Base-by-base conservation (phyloP, 53 echinoderm and acorn worm species). In the Paracentrotus lividus region DNA sequence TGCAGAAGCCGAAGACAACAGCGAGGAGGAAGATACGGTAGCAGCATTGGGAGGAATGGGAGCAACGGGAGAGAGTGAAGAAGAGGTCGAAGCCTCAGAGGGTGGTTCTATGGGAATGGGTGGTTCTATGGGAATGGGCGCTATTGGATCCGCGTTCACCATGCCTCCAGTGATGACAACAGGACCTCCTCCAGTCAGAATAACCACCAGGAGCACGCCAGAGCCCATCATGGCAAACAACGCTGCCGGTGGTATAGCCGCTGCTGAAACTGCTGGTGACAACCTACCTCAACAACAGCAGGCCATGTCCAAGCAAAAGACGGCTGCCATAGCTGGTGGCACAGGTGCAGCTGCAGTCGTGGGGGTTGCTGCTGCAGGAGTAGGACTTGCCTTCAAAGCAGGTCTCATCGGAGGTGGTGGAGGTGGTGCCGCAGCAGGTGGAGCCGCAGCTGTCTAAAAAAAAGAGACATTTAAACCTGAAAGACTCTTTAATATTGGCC, bases 381-480 rank as follows among this genome's bases (percentile, higher is more conserved):
- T 52, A 18, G 91, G 91, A 3, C 9, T 90, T 18, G 91, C 91
- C 27, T 90, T 52, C 55, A 90, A 90, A 68, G 91, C 91, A 7
- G 91, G 91, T 36, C 52, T 90, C 16, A 90, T 90, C 20, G 91
- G 91, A 14, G 91, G 67, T 45, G 90, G 91, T 33, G 75, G 75
- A 21, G 91, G 75, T 52, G 90, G 55, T 21, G 91, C 76, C 52
- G 91, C 89, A 27, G 91, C 72, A 1, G 88, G 55, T 33, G 88
- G 55, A 33, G 88, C 88, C 5, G 55, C 91, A 51, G 47, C 90
- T 51, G 91, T 90, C 54, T 90, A 90, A 90, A 43, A 18, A 89
- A 53, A n/a, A n/a, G n/a, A 86, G 38, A 36, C 33, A 86, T n/a
- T 18, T 38, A 6, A 32, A 40, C 36, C 40, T 72, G 20, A 72